Evolutionary conservation across 2,113 vertebrate genomes (phyloP), one percentile per base, ranked within the genome.

Genomic region (Lycocorax pyrrhopterus): DNA sequence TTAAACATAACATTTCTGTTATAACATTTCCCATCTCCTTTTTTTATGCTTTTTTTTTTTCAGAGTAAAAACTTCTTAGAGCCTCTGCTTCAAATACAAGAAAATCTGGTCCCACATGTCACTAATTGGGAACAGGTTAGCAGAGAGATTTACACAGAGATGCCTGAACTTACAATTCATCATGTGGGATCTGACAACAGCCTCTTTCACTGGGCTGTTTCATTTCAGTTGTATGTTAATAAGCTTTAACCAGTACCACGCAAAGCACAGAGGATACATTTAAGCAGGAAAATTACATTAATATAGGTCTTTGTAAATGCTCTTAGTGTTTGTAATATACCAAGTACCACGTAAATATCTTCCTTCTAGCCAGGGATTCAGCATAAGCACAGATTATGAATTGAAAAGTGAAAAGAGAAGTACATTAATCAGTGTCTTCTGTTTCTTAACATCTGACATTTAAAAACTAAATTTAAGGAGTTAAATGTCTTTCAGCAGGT

Each of bases 71-170:
- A 55, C 30, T 74, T 76, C 66, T 76, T 51, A 72, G 66, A 93
- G 84, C 39, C 89, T 76, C 13, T 86, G 82, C 76, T 94, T 96
- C 76, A 92, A 96, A 93, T 93, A 78, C 81, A 96, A 82, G 73
- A 73, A 93, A 96, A 93, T 92, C 92, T 95, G 86, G 69, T 84
- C 87, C 93, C 94, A 94, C 64, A 72, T 96, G 90, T 91, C 89
- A 85, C 71, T 98, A 98, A 98, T 97, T 97, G 95, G 66, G 95
- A 97, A 86, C 97, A 98, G 96, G 93, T 96, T 96, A 90, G 87
- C 13, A 56, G 41, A 86, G 64, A 67, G 56, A 44, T 77, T 95
- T 81, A 44, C 80, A 71, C 14, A 94, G 79, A 81, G 72, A 90
- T 80, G 87, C 91, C 83, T 94, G 90, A 89, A 95, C 88, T 88